These are phyloP conservation scores for Struthidea cinerea DNA, from an alignment of 2,113 vertebrate species.

Conservation along the genomic window DNA sequence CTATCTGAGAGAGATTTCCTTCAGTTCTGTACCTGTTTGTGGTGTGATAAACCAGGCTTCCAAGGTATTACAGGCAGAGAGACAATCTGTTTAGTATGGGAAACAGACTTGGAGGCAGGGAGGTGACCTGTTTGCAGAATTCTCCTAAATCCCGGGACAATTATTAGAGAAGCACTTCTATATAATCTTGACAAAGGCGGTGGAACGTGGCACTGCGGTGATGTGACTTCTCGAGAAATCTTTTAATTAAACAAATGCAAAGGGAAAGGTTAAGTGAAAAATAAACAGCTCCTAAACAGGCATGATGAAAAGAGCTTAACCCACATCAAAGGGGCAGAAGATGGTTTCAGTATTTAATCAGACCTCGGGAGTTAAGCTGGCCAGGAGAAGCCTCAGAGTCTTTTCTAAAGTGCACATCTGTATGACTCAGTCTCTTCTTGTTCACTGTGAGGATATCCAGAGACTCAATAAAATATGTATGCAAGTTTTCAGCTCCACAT, in stretches of 20 bases:
- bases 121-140: constrained; percentile 27
- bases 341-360: background rate
- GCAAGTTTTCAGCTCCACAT: background rate
- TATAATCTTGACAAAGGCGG: background rate
- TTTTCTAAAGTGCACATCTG: background rate
- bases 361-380: background rate
- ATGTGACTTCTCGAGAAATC: background rate
- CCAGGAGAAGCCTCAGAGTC: background rate
- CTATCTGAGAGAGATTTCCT: constrained; percentile 29
- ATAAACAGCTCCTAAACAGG: constrained; percentile 13
- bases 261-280: constrained; percentile 27
- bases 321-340: background rate
- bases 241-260: constrained; percentile 36
- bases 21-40: background rate
- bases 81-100: background rate
- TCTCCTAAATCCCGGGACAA: constrained; percentile 27
- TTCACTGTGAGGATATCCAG: background rate
- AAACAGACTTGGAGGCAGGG: background rate
- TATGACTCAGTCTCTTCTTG: background rate
- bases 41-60: background rate
- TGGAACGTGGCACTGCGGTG: background rate
- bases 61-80: background rate
- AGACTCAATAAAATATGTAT: background rate
- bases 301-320: background rate
- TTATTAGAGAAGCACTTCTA: constrained; percentile 9